These are phyloP conservation scores for Tolmerus cingulatus DNA, from an alignment of 2,888 invertebrate species.

Conservation along the genomic window DNA sequence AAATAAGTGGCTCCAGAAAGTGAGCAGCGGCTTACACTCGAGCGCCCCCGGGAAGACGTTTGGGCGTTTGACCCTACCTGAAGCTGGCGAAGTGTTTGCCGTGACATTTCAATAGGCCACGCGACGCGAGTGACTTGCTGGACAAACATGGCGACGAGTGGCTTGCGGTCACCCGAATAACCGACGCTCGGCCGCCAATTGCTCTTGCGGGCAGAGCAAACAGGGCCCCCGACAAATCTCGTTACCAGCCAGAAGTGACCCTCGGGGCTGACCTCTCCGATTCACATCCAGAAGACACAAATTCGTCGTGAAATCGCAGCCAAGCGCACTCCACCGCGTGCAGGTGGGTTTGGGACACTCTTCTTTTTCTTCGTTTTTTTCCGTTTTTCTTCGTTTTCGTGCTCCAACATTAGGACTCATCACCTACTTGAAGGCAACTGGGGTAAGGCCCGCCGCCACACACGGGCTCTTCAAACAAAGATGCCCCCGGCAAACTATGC, in stretches of 20 bases:
- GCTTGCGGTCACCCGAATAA: neutral
- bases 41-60: neutral
- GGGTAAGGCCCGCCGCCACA: neutral
- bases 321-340: neutral
- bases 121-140: constrained; percentile 17
- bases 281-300: neutral
- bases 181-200: neutral
- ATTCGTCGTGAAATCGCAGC: neutral
- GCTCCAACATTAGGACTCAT: neutral
- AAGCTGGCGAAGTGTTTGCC: neutral
- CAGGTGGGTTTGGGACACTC: neutral
- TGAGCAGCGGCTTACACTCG: neutral
- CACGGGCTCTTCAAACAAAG: neutral
- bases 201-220: neutral
- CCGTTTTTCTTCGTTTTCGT: neutral
- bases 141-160: constrained; percentile 8
- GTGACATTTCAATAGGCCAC: constrained; percentile 19
- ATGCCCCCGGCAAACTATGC: neutral
- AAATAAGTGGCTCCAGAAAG: neutral
- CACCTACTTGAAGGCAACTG: neutral
- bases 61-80: neutral
- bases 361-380: neutral
- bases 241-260: neutral
- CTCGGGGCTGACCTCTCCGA: neutral
- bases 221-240: neutral